phyloP scores from a whole-genome alignment of 2,113 vertebrate species.

The Sula dactylatra region DNA sequence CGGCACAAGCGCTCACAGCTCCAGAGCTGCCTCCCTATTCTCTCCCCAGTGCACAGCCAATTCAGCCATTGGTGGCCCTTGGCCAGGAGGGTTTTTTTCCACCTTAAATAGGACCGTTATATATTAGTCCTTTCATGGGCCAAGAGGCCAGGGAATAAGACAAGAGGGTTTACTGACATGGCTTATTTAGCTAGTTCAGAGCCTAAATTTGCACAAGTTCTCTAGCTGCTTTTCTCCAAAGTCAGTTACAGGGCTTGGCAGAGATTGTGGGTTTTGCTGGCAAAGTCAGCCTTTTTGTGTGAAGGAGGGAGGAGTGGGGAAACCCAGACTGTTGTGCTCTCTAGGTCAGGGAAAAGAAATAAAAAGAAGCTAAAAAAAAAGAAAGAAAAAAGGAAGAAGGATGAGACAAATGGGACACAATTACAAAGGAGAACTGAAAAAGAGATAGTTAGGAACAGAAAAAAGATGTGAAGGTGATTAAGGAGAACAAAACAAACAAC shows the following conservation, averaged over 20 bases:
- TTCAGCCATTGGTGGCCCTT: not conserved
- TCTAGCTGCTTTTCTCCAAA: constrained; percentile 50
- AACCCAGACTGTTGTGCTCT: constrained; percentile 33
- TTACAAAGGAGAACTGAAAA: not conserved
- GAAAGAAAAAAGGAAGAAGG: not conserved
- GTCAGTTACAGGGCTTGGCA: constrained; percentile 55
- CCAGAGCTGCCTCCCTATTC: not conserved
- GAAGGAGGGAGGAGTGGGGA: constrained; percentile 35
- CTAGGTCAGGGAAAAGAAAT: constrained; percentile 2
- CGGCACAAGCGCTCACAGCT: not conserved
- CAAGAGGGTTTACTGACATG: constrained; percentile 43
- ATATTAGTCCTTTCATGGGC: constrained; percentile 20
- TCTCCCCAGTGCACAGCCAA: not conserved
- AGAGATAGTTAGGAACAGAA: not conserved
- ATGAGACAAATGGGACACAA: constrained; percentile 1
- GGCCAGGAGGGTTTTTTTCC: constrained; percentile 38
- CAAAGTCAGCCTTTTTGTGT: constrained; percentile 57
- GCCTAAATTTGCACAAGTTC: constrained; percentile 36
- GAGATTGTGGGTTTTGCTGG: constrained; percentile 36
- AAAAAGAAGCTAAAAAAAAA: too few relatives aligned
- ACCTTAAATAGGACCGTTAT: constrained; percentile 50
- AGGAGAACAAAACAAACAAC: constrained; percentile 34
- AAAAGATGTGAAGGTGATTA: constrained; percentile 19
- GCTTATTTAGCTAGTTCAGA: constrained; percentile 61
- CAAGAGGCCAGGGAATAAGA: constrained; percentile 36